Percentiles rank a stretch among this genome's conserved stretches.
Conservation (phyloP, 2,113 vertebrate species). For the Pagrus major region DNA sequence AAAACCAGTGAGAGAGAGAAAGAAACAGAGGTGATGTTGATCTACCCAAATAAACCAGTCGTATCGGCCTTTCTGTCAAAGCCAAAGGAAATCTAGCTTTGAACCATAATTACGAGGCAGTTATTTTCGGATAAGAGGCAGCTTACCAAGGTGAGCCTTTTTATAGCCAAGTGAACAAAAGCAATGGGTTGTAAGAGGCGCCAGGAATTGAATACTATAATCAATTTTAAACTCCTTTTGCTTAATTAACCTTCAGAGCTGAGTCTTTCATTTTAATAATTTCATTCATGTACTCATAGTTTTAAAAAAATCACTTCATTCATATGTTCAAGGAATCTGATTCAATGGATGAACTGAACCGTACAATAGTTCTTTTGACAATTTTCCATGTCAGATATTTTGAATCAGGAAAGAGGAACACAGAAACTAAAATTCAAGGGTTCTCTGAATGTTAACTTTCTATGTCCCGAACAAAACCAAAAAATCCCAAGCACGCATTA, state of each 20-base stretch:
- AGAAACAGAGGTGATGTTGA: slow-evolving; percentile 6
- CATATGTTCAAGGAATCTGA: neutral
- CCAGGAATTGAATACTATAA: slow-evolving; percentile 20
- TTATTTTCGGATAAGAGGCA: slow-evolving; percentile 68
- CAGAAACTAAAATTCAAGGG: neutral
- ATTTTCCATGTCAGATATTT: neutral
- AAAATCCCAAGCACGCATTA: neutral
- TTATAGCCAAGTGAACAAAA: slow-evolving; percentile 46
- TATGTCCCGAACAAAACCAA: neutral
- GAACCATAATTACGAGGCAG: slow-evolving; percentile 59
- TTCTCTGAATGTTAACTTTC: neutral
- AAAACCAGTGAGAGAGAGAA: slow-evolving; percentile 4
- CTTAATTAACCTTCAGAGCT: slow-evolving; percentile 28
- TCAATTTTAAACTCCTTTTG: slow-evolving; percentile 15
- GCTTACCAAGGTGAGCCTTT: slow-evolving; percentile 54
- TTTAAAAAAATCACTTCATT: neutral
- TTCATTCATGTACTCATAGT: neutral
- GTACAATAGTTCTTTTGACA: neutral
- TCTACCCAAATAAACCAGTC: slow-evolving; percentile 27
- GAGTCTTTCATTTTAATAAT: slow-evolving; percentile 7
- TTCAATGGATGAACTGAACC: neutral
- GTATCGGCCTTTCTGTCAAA: slow-evolving; percentile 38
- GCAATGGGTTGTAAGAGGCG: slow-evolving; percentile 5
- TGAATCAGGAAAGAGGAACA: slow-evolving; percentile 17
- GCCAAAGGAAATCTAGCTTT: slow-evolving; percentile 58